These are phyloP conservation scores for Drosophila hawaiiensis DNA, from an alignment of 2,888 invertebrate genomes.

Conservation along the genomic window DNA sequence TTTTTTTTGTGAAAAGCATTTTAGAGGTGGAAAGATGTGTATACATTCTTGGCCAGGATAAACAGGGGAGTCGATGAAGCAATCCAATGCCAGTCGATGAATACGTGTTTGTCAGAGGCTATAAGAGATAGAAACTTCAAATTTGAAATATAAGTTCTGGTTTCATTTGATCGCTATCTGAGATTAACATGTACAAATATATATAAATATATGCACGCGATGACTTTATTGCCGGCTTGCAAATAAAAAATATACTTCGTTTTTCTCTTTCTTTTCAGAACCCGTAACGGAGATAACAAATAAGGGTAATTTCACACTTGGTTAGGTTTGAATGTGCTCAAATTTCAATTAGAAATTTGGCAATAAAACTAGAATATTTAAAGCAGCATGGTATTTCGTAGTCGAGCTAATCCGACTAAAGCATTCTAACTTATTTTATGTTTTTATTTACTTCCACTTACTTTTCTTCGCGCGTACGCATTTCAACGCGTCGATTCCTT, in stretches of 20 bases:
- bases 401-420: background rate
- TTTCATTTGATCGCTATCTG: background rate
- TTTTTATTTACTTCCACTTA: slow-evolving; percentile 34
- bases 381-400: background rate
- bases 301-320: background rate
- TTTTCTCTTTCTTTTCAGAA: background rate
- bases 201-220: too few relatives aligned
- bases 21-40: too few relatives aligned
- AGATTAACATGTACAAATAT: too few relatives aligned
- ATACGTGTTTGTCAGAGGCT: too few relatives aligned
- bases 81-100: background rate
- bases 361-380: background rate
- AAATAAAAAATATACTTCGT: background rate
- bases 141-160: background rate
- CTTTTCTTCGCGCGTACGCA: slow-evolving; percentile 78
- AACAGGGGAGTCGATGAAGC: background rate
- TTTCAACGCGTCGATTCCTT: slow-evolving; percentile 64
- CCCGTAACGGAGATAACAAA: background rate
- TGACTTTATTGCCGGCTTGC: background rate
- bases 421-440: background rate
- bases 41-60: too few relatives aligned
- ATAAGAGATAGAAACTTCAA: background rate
- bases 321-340: background rate
- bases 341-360: background rate
- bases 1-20: too few relatives aligned